Evolutionary conservation across 1,140 invertebrate species (phyloP).

Genomic region (Brachionus asplanchnoidis): DNA sequence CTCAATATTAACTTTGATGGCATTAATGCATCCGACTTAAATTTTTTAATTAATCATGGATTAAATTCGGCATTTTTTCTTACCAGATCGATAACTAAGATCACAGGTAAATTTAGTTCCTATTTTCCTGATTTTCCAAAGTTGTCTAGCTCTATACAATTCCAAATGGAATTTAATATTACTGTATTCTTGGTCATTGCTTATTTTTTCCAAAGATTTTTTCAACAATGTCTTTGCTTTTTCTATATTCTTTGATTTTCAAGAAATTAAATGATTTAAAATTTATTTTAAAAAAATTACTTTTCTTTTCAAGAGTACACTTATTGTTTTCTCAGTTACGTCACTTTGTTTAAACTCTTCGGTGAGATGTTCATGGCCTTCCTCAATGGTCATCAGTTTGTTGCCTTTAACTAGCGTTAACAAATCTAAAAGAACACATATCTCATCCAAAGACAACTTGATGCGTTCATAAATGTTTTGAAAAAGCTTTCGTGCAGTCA

Average conservation of each 20-base stretch:
- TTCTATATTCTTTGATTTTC: slow-evolving; percentile 1
- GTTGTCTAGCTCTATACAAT: slow-evolving; percentile 14
- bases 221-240: slow-evolving; percentile 19
- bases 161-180: slow-evolving; percentile 27
- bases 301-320: slow-evolving; percentile 27
- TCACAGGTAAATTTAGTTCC: slow-evolving; percentile 26
- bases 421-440: slow-evolving; percentile 28
- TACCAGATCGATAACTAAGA: slow-evolving; percentile 31
- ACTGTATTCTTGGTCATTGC: slow-evolving; percentile 29
- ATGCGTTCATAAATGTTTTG: slow-evolving; percentile 31
- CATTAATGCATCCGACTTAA: slow-evolving; percentile 28
- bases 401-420: not conserved
- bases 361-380: not conserved
- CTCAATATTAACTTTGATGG: slow-evolving; percentile 33
- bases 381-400: slow-evolving; percentile 8
- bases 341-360: not conserved
- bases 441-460: slow-evolving; percentile 28
- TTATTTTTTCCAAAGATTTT: slow-evolving; percentile 40
- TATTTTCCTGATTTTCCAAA: slow-evolving; percentile 30
- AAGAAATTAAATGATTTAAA: not conserved
- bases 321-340: not conserved
- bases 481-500: slow-evolving; percentile 3
- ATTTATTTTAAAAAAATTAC: not conserved
- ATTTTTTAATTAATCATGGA: not conserved
- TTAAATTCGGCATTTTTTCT: not conserved